Conservation (phyloP, 2,888 invertebrate genomes). For the Rhamphomyia laevipes region DNA sequence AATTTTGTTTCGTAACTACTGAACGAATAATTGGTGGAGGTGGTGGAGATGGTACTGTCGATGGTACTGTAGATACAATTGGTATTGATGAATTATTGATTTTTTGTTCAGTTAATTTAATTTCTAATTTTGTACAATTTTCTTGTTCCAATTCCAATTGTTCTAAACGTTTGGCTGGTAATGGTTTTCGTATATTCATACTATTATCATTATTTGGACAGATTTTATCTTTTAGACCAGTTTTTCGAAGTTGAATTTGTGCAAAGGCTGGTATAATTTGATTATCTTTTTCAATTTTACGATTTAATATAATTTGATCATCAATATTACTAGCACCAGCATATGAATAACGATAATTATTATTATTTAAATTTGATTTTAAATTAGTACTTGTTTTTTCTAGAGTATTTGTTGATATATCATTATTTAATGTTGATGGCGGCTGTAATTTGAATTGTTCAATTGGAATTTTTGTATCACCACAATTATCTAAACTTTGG, state of each 20-base stretch:
- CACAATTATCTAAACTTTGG: conserved; percentile 13
- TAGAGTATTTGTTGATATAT: too few species aligned
- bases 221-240: conserved; percentile 38
- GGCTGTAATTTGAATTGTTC: not conserved
- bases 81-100: conserved; percentile 11
- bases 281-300: conserved; percentile 15
- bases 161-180: conserved; percentile 6
- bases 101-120: conserved; percentile 8
- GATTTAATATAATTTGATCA: not conserved
- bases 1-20: conserved; percentile 16
- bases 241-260: conserved; percentile 39
- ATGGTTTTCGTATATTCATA: conserved; percentile 4
- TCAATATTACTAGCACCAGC: not conserved
- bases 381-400: too few species aligned
- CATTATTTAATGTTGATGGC: too few species aligned
- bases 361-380: too few species aligned
- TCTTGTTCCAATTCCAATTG: conserved; percentile 10
- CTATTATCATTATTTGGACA: conserved; percentile 25
- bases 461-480: not conserved
- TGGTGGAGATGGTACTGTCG: conserved; percentile 24
- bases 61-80: not conserved
- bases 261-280: conserved; percentile 33
- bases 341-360: not conserved
- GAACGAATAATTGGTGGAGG: conserved; percentile 26
- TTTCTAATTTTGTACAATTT: conserved; percentile 12